Base-by-base conservation (phyloP, 2,888 invertebrate species). In the Mythimna ferrago region DNA sequence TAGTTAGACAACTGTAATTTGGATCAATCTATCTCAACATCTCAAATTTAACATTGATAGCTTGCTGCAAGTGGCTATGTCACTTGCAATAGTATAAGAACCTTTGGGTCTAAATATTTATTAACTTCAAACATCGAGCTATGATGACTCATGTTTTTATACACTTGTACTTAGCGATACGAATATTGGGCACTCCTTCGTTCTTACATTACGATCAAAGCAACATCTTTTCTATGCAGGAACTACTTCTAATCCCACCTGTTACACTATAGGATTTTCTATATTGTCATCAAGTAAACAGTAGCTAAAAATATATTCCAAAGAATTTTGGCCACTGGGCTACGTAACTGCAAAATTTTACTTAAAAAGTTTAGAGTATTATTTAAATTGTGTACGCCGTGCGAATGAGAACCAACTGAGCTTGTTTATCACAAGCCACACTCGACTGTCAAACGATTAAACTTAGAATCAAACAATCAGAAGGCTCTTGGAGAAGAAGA, bases 21-120 rank as follows among this genome's bases (percentile, higher is more conserved):
- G 38, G 16, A 53, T 32, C 35, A 51, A 14, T 44, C 44, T 35
- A 19, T 54, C 16, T 11, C n/a, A 38, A 16, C 19, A 38, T 48
- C 10, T 32, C 19, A 51, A 38, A 58, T 51, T 38, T 4, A n/a
- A 51, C 73, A 41, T 57, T 74, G 73, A 51, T 57, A 53, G 65
- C 41, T 57, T 73, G 56, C 51, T 73, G 41, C 41, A 35, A 35
- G 74, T 58, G 51, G 10, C 26, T 19, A 19, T 51, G 32, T 35
- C 57, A 57, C 51, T 74, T 73, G 74, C 51, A 73, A 73, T 74
- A 41, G 14, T 44, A 9, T 48, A 57, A n/a, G 7, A 21, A 41
- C 7, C 57, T 57, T 21, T 14, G 57, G 32, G 10, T 35, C 10
- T 21, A 35, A 19, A 7, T 68, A 68, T 68, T 53, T 62, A 62